Evolutionary conservation across 1,140 invertebrate genomes (phyloP).

Genomic region (Idris sp.): DNA sequence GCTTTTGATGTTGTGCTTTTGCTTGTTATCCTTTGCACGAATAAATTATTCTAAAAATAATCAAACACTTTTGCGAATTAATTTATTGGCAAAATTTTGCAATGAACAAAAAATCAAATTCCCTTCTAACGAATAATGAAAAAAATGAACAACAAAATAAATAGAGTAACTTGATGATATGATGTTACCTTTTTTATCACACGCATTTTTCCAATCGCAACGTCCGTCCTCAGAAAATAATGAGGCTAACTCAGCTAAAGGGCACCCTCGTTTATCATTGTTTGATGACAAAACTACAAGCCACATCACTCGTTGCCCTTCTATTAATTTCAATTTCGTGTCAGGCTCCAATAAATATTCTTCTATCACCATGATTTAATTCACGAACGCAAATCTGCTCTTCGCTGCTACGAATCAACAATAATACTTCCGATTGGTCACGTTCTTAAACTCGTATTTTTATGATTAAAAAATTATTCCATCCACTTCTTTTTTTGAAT

Average conservation of each 20-base stretch:
- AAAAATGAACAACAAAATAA: not conserved
- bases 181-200: not conserved
- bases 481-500: not conserved
- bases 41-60: too few relatives aligned
- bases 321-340: conserved; percentile 57
- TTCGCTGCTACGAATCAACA: conserved; percentile 16
- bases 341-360: conserved; percentile 56
- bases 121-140: too few relatives aligned
- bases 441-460: conserved; percentile 9
- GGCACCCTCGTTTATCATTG: conserved; percentile 53
- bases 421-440: conserved; percentile 1
- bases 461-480: not conserved
- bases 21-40: too few relatives aligned
- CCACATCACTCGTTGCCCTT: conserved; percentile 60
- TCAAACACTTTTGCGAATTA: too few relatives aligned
- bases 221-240: conserved; percentile 58
- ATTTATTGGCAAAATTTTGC: too few relatives aligned
- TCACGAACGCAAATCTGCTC: conserved; percentile 35
- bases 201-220: conserved; percentile 9
- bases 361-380: conserved; percentile 51
- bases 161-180: not conserved
- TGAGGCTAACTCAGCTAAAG: conserved; percentile 62
- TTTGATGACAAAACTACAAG: conserved; percentile 32
- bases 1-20: conserved; percentile 34
- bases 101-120: too few relatives aligned